Evolutionary conservation across 2,888 invertebrate genomes (phyloP).

Genomic region (Mythimna loreyi): DNA sequence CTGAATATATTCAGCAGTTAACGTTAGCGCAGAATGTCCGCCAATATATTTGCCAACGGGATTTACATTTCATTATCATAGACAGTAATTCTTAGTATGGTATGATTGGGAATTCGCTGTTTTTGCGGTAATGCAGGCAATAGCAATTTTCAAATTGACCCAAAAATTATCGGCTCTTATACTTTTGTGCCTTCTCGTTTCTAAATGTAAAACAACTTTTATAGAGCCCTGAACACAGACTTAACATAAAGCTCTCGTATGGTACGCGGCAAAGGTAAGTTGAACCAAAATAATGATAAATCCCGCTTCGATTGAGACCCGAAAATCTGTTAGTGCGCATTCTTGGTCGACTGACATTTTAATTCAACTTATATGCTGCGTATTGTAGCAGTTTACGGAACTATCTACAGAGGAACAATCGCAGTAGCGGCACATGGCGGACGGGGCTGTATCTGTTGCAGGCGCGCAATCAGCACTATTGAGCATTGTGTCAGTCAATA

Average conservation of each 20-base stretch:
- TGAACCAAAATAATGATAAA: no score
- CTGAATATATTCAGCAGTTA: conserved; percentile 15
- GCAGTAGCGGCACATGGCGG: conserved; percentile 1
- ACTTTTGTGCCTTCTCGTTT: neutral
- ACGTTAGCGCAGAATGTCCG: conserved; percentile 12
- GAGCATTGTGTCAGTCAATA: conserved; percentile 16
- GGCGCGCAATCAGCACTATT: conserved; percentile 18
- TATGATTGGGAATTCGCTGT: neutral
- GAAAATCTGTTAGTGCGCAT: no score
- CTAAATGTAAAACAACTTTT: neutral
- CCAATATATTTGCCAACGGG: conserved; percentile 1
- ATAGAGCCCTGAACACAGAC: neutral
- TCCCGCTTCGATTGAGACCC: no score
- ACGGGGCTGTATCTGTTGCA: conserved; percentile 10
- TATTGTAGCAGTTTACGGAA: no score
- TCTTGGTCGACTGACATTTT: no score
- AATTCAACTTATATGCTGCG: no score
- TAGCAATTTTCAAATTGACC: neutral
- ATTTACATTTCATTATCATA: conserved; percentile 9
- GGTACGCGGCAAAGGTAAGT: no score
- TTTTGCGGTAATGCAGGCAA: neutral
- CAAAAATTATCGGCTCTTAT: neutral
- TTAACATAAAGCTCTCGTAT: neutral
- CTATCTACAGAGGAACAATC: no score
- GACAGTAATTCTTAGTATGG: neutral